Percentiles rank a stretch among this genome's conserved stretches.
Conservation (phyloP, 2,888 invertebrate genomes). For the Criorhina ranunculi region DNA sequence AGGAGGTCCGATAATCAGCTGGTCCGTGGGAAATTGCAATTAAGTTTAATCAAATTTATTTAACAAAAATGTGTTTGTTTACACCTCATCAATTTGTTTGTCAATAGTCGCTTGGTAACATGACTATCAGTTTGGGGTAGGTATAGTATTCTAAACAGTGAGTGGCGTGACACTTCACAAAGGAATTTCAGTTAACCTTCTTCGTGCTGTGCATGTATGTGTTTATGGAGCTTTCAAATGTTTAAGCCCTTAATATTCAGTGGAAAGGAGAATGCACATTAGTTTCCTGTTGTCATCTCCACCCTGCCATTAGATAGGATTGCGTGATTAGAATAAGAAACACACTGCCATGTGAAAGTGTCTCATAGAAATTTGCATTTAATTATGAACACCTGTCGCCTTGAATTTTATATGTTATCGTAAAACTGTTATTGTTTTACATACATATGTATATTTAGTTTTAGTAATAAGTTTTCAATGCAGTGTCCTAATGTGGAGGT, state of each 20-base stretch:
- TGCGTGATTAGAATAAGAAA: neutral
- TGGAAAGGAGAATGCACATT: neutral
- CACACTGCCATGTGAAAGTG: neutral
- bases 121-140: neutral
- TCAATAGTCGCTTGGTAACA: neutral
- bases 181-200: too few species aligned
- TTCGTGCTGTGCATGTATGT: neutral
- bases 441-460: too few species aligned
- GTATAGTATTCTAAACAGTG: too few species aligned
- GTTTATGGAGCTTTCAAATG: neutral
- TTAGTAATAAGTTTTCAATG: too few species aligned
- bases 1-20: neutral
- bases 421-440: neutral
- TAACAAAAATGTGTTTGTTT: neutral
- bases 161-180: neutral
- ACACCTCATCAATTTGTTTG: too few species aligned
- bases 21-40: neutral
- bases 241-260: neutral
- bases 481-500: too few species aligned
- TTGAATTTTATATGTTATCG: neutral
- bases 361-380: conserved; percentile 5
- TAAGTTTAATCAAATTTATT: conserved; percentile 3
- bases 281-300: neutral
- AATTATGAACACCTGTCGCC: conserved; percentile 9
- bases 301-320: neutral